A percentile compares a stretch with the other conserved stretches of the same genome.
Conservation (phyloP, 2,888 invertebrate species). For the Sphaerophoria rueppellii region DNA sequence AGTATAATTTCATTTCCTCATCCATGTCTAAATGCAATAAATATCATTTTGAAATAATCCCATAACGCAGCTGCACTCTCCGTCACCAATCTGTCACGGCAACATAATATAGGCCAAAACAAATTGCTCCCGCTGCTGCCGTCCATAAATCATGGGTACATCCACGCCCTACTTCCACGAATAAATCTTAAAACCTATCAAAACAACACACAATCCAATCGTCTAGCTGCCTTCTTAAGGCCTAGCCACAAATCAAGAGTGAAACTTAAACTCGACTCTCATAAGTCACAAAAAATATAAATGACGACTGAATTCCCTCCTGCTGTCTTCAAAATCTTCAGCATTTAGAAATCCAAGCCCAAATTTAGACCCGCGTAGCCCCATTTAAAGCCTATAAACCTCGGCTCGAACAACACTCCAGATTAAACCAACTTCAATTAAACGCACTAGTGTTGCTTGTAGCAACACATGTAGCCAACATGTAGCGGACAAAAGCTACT, state of each 20-base stretch:
- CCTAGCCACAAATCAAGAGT: slow-evolving; percentile 63
- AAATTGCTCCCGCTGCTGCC: slow-evolving; percentile 24
- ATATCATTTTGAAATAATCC: slow-evolving; percentile 19
- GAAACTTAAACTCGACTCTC: slow-evolving; percentile 61
- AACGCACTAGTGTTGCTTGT: slow-evolving; percentile 57
- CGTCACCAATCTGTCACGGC: slow-evolving; percentile 22
- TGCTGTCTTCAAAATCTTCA: slow-evolving; percentile 14
- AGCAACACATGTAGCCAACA: slow-evolving; percentile 47
- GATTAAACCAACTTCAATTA: slow-evolving; percentile 71
- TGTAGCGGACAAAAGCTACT: slow-evolving; percentile 55
- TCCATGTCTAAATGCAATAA: neutral
- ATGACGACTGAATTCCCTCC: slow-evolving; percentile 8
- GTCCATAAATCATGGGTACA: slow-evolving; percentile 31
- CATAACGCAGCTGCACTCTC: slow-evolving; percentile 2
- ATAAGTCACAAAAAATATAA: slow-evolving; percentile 54
- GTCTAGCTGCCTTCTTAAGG: slow-evolving; percentile 37
- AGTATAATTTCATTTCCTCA: slow-evolving; percentile 20
- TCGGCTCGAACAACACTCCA: slow-evolving; percentile 45
- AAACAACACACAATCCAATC: slow-evolving; percentile 54
- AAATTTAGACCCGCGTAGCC: no score
- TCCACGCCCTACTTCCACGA: slow-evolving; percentile 53
- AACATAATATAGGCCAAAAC: slow-evolving; percentile 38
- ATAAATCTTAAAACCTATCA: slow-evolving; percentile 47
- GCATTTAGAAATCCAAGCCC: neutral
- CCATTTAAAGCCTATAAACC: no score